Percentiles rank a stretch among this genome's conserved stretches.
Evolutionary conservation across 2,888 invertebrate species (phyloP).

Genomic region (Apantesis nais): DNA sequence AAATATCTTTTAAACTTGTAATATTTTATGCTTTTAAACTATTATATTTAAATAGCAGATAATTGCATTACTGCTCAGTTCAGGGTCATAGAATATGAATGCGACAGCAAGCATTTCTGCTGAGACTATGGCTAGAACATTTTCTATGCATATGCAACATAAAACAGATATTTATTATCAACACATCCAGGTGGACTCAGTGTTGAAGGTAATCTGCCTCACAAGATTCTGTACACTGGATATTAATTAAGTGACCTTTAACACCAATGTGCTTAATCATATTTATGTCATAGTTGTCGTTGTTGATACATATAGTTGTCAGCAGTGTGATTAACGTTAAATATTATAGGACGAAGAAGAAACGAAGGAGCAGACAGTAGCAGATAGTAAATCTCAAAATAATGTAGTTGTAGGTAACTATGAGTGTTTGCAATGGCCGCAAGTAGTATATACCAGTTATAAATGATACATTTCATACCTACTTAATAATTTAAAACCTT

Average conservation of each 20-base stretch:
- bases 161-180: background rate
- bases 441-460: slow-evolving; percentile 19
- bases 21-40: too few species aligned
- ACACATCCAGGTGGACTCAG: background rate
- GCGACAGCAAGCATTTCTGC: too few species aligned
- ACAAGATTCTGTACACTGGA: background rate
- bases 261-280: background rate
- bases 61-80: background rate
- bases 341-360: background rate
- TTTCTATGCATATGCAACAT: background rate
- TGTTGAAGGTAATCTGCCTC: background rate
- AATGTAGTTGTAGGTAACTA: background rate
- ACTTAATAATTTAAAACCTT: slow-evolving; percentile 42
- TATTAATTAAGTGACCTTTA: background rate
- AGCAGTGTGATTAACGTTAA: too few species aligned
- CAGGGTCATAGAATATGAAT: background rate
- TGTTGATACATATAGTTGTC: too few species aligned
- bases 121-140: too few species aligned
- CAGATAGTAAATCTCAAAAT: background rate
- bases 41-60: too few species aligned
- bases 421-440: background rate
- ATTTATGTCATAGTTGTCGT: too few species aligned
- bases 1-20: too few species aligned
- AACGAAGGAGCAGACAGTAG: background rate
- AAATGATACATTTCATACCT: slow-evolving; percentile 37